Evolutionary conservation across 2,888 invertebrate genomes (phyloP), one percentile per base, ranked within the genome.

Genomic region (Neelides folsomi): DNA sequence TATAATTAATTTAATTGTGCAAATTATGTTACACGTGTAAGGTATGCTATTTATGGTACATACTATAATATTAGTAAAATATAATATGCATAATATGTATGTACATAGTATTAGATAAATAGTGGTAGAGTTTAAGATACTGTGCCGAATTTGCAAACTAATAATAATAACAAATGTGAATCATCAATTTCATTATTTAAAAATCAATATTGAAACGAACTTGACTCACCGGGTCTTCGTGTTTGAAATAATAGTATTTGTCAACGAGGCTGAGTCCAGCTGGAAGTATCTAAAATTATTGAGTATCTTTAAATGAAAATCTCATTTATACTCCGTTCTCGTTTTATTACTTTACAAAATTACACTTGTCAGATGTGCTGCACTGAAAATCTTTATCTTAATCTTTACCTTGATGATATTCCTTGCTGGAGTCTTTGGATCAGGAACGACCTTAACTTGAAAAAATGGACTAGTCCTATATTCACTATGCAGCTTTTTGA

Each of bases 221-320:
- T 44, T 51, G 39, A 64, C 66, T 69, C 68, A 76, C 76, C 58
- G 66, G 66, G 44, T 71, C 68, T 41, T 70, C 67, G 40, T 69
- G 68, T 43, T 68, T 67, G 58, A 71, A 74, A 63, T 76, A 76
- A 65, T 75, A 77, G 45, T 71, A 73, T 43, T 68, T 68, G 66
- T 76, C 75, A 0, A 75, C 75, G 51, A 78, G 69, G 1, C 76
- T 77, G 52, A 77, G 69, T 8, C 76, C 77, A 4, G 74, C 69
- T 12, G 77, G 76, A 37, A 72, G 72, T 49, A 78, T 71, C 70
- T 75, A 66, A 37, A 69, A 67, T 49, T 42, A 39, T 8, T 16
- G 20, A 35, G 34, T n/a, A n/a, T n/a, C n/a, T n/a, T n/a, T 20
- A 36, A 47, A 52, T 43, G n/a, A 16, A 53, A 27, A 9, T 5